Evolutionary conservation across 2,888 invertebrate genomes (phyloP).

Genomic region (Pediacus dermestoides): DNA sequence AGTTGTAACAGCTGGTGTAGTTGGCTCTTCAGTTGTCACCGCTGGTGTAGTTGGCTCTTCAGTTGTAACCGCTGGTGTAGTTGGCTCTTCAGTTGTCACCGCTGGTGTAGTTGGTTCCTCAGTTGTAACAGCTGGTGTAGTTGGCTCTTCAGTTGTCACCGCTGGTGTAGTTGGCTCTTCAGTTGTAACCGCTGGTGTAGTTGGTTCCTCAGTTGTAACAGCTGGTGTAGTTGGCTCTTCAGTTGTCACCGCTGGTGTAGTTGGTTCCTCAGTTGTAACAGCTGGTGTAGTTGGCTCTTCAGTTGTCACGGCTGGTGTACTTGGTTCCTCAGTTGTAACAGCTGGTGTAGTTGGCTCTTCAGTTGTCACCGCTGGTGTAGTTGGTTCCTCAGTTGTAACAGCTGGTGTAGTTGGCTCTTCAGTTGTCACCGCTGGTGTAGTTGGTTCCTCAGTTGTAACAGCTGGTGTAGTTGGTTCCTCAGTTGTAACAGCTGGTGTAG

Average conservation of each 20-base stretch:
- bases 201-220: constrained; percentile 37
- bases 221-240: not conserved
- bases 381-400: constrained; percentile 16
- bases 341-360: constrained; percentile 43
- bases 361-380: constrained; percentile 1
- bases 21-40: constrained; percentile 26
- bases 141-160: constrained; percentile 6
- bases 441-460: constrained; percentile 6
- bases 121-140: constrained; percentile 7
- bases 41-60: constrained; percentile 43
- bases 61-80: constrained; percentile 1
- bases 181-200: constrained; percentile 30
- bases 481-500: constrained; percentile 30
- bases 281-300: constrained; percentile 7
- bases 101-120: not conserved
- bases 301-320: constrained; percentile 1
- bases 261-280: constrained; percentile 1
- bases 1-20: constrained; percentile 2
- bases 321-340: constrained; percentile 26
- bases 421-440: constrained; percentile 6
- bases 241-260: constrained; percentile 16
- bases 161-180: constrained; percentile 11
- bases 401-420: not conserved
- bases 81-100: constrained; percentile 16
- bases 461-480: constrained; percentile 11